phyloP scores from a whole-genome alignment of 2,113 vertebrate species.

The Tachysurus vachellii region DNA sequence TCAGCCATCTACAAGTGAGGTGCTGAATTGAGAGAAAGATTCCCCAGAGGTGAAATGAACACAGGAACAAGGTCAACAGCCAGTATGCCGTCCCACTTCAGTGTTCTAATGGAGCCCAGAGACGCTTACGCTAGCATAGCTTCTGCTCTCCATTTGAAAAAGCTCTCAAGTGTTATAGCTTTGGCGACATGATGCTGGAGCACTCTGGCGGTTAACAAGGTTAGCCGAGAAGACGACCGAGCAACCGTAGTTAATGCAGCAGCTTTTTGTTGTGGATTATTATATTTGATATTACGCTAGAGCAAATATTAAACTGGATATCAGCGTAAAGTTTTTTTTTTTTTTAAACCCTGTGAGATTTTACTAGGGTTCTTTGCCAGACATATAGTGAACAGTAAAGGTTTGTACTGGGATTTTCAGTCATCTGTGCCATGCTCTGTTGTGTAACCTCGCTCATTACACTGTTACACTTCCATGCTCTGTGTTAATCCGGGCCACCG shows the following conservation, averaged over 20 bases:
- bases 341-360: background rate
- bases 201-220: conserved; percentile 33
- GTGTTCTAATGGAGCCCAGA: conserved; percentile 16
- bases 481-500: background rate
- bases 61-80: conserved; percentile 27
- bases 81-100: conserved; percentile 26
- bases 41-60: conserved; percentile 14
- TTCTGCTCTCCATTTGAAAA: conserved; percentile 17
- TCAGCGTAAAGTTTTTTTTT: background rate
- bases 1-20: background rate
- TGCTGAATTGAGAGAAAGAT: background rate
- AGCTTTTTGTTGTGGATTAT: background rate
- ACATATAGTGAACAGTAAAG: background rate
- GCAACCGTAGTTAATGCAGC: background rate
- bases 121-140: conserved; percentile 25
- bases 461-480: background rate
- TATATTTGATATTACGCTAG: background rate
- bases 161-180: conserved; percentile 35
- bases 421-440: background rate
- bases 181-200: conserved; percentile 25
- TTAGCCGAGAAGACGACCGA: conserved; percentile 13
- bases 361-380: background rate
- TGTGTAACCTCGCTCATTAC: background rate
- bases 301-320: conserved; percentile 6
- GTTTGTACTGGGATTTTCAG: background rate